phyloP scores from a whole-genome alignment of 2,113 vertebrate genomes.

The Anser cygnoides region DNA sequence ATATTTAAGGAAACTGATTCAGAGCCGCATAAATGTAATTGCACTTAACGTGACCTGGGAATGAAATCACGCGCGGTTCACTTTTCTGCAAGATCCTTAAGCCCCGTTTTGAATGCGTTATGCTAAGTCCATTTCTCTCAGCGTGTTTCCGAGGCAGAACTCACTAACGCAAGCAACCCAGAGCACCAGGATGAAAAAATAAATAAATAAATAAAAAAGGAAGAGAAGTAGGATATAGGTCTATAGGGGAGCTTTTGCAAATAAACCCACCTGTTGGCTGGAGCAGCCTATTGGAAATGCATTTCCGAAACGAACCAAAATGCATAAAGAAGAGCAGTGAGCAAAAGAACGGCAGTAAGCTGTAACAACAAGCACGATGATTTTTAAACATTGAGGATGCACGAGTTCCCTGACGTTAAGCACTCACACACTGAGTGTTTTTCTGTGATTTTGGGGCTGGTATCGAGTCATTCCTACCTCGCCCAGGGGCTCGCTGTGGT shows the following conservation, averaged over 20 bases:
- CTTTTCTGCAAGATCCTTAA: background rate
- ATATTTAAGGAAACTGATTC: conserved; percentile 40
- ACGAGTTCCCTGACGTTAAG: background rate
- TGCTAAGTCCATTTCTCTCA: background rate
- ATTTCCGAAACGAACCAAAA: background rate
- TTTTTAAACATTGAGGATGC: background rate
- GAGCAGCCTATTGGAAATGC: background rate
- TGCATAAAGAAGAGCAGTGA: background rate
- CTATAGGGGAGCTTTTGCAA: background rate
- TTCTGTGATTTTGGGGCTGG: background rate
- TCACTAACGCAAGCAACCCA: background rate
- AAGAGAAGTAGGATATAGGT: background rate
- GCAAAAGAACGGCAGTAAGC: background rate
- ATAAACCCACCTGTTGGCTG: background rate
- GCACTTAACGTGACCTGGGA: conserved; percentile 8
- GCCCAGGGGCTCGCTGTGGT: background rate
- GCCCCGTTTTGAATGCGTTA: background rate
- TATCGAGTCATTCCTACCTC: background rate
- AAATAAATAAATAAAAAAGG: background rate
- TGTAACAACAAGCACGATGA: background rate
- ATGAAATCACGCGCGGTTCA: background rate
- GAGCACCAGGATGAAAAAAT: background rate
- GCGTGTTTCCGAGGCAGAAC: background rate
- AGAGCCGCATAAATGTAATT: conserved; percentile 41
- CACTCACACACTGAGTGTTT: background rate